Percentiles rank a stretch among this genome's conserved stretches.
Evolutionary conservation across 2,113 vertebrate species (phyloP).

Genomic region (Meles meles): DNA sequence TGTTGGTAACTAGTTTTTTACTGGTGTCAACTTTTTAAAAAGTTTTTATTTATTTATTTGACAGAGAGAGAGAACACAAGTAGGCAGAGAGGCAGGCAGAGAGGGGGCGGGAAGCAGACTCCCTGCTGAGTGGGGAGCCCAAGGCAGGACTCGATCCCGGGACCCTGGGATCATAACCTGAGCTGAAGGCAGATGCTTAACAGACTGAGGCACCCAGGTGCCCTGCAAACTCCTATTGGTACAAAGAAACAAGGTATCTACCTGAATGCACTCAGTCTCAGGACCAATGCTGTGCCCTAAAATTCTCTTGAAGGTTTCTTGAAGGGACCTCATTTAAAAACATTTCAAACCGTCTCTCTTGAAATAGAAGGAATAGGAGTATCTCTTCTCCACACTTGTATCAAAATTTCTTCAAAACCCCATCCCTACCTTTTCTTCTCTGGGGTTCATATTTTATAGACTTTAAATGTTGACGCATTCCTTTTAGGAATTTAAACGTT

Average conservation of each 20-base stretch:
- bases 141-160: too few relatives aligned
- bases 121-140: too few relatives aligned
- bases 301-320: background rate
- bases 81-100: too few relatives aligned
- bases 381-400: background rate
- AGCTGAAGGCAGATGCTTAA: background rate
- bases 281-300: background rate
- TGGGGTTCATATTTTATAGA: conserved; percentile 19
- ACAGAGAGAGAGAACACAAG: too few relatives aligned
- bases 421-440: background rate
- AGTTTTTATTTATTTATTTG: too few relatives aligned
- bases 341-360: background rate
- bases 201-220: background rate
- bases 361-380: background rate
- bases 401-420: background rate
- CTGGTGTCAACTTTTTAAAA: background rate
- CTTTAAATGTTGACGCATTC: background rate
- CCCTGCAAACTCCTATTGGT: background rate
- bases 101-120: too few relatives aligned
- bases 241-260: background rate
- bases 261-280: background rate
- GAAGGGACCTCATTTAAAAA: background rate
- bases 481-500: background rate
- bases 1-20: background rate
- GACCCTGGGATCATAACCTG: too few relatives aligned